Base-by-base conservation (phyloP, 2,797 vertebrate genomes). In the Hyperoplus lanceolatus region DNA sequence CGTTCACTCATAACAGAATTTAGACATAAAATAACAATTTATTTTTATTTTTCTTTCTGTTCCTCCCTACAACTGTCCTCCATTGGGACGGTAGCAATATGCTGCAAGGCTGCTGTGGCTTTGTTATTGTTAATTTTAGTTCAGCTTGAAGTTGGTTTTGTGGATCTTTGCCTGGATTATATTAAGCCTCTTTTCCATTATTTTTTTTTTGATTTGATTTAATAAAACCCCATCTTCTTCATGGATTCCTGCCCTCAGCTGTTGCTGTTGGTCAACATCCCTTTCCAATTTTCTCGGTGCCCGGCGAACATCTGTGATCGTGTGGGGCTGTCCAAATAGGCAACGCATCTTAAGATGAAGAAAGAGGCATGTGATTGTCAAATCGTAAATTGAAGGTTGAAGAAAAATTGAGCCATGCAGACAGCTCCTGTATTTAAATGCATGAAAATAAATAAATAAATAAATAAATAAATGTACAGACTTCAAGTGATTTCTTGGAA, bases 361-460 rank as follows among this genome's bases (percentile, higher is more conserved):
- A 29, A 29, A 29, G 29, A 29, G 29, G 16, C 45, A 7, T 45
- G 6, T 18, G 14, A 55, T 15, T 55, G 56, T 59, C 41, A 66
- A 3, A 54, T 38, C 71, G 38, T 58, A 38, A 38, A 43, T 79
- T 42, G 21, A 66, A 70, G 71, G 50, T 62, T 18, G 29, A 29
- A 21, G 21, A 46, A 21, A 21, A 15, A 13, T 36, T 11, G 0
- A 4, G 39, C 18, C n/a, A 55, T n/a, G n/a, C 36, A 41, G 41
- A 39, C 39, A 43, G 14, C 53, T 79, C 16, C 18, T 43, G 16
- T 39, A 66, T n/a, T 21, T 21, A 15, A 73, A 36, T 36, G 38
- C 46, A 42, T 73, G 10, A 70, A 53, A 77, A 70, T 53, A 45
- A 50, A 36, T 29, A 29, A 29, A 29, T 29, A 29, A 29, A 29